Conservation (phyloP, 2,888 invertebrate species). For the Melangyna quadrimaculata region DNA sequence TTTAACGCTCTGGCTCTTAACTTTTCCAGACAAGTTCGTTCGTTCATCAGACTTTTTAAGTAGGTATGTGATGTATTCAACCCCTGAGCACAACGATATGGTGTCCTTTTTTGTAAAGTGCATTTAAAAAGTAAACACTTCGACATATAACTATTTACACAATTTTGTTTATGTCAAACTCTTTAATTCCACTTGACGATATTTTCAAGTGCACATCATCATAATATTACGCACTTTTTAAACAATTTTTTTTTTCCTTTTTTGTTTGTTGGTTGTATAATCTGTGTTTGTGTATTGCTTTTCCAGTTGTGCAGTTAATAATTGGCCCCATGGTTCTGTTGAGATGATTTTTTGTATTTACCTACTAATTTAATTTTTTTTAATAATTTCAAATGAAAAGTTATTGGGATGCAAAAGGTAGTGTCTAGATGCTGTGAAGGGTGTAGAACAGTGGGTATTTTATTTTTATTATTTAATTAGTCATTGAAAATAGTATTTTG, state of each 20-base stretch:
- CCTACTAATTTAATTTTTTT: neutral
- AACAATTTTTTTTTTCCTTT: neutral
- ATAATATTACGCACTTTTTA: conserved; percentile 11
- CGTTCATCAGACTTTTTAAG: neutral
- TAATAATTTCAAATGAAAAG: neutral
- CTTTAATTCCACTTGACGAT: conserved; percentile 54
- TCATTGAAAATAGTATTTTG: neutral
- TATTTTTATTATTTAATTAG: neutral
- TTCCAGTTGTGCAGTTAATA: neutral
- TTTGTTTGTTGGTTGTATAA: neutral
- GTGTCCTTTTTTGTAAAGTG: conserved; percentile 33
- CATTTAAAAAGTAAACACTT: conserved; percentile 58
- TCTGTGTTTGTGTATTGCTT: neutral
- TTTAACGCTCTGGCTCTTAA: neutral
- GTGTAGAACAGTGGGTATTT: neutral
- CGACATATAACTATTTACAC: conserved; percentile 50
- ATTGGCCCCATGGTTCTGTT: neutral
- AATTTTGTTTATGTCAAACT: conserved; percentile 30
- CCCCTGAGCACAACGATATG: neutral
- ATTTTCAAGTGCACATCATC: conserved; percentile 34
- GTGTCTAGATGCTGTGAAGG: neutral
- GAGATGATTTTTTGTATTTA: neutral
- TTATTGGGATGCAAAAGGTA: neutral
- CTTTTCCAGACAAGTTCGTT: conserved; percentile 9
- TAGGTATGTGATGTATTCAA: neutral